Evolutionary conservation across 2,888 invertebrate species (phyloP), one percentile per base, ranked within the genome.

Genomic region (Neoaliturus tenellus): DNA sequence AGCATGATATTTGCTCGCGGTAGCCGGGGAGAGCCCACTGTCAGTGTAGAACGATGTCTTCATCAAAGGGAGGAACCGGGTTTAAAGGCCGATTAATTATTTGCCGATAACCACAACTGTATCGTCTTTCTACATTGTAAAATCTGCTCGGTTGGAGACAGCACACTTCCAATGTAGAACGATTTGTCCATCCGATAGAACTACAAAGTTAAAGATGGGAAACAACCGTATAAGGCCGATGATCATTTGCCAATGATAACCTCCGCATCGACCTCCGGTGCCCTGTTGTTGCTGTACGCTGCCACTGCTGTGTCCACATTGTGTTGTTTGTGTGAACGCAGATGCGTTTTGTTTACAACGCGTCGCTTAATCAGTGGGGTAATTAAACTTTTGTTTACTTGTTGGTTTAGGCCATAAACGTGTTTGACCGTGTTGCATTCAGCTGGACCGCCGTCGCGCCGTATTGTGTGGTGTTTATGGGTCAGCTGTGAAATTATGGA

Each of bases 331-430:
- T 62, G 4, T 28, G 28, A 62, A 55, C 55, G n/a, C 62, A 62
- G 62, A 62, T 71, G 71, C 41, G 71, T 71, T 71, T 39, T 71
- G 71, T 71, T 71, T 71, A 71, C 71, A 14, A 2, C 41, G 23
- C 20, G 20, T 41, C 71, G 71, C 71, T 71, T 41, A 20, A 39
- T 71, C 39, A 39, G 39, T 71, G 71, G n/a, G 35, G 35, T 48
- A 75, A 75, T 75, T 44, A 75, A 75, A 75, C 75, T 44, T 25
- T 75, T 75, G 75, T 75, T 75, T 48, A 28, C 75, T 44, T 20
- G 75, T 75, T 75, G 1, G 75, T 75, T 75, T 75, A 75, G 75
- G 75, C 20, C 17, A 48, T 35, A 20, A 39, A 8, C 71, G 25
- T 41, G 71, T 39, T 44, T 44, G 44, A 3, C 44, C 44, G 14